Evolutionary conservation across 2,113 vertebrate genomes (phyloP).

Genomic region (Charina bottae): DNA sequence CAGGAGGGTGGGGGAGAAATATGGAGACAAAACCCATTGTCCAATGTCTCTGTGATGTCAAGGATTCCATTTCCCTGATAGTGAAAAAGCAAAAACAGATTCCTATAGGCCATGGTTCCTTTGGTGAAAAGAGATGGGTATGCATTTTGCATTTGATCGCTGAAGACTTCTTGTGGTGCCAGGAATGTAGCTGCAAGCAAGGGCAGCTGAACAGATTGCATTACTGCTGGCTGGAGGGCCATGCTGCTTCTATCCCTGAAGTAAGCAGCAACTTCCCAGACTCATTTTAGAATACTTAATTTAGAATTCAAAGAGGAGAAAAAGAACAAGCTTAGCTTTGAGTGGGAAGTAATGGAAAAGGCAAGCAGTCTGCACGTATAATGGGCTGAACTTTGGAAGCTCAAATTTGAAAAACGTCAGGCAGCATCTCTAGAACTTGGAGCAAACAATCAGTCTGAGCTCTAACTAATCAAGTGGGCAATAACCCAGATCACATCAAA

Average conservation of each 20-base stretch:
- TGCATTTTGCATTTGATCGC: not conserved
- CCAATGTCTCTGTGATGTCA: not conserved
- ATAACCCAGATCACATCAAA: not conserved
- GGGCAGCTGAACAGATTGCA: not conserved
- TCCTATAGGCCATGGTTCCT: not conserved
- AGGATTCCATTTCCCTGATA: not conserved
- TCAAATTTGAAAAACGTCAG: not conserved
- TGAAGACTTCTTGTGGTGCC: not conserved
- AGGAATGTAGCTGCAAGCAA: not conserved
- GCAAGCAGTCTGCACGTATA: not conserved
- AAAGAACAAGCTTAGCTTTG: not conserved
- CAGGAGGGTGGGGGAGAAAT: constrained; percentile 1
- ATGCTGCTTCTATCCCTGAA: not conserved
- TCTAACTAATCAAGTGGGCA: not conserved
- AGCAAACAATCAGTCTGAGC: not conserved
- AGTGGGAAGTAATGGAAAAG: not conserved
- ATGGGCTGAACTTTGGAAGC: not conserved
- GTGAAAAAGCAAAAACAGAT: not conserved
- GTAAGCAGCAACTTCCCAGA: not conserved
- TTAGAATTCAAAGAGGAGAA: not conserved
- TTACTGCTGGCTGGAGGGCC: not conserved
- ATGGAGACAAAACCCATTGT: not conserved
- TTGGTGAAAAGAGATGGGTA: not conserved
- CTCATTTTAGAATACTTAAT: not conserved
- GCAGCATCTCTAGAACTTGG: not conserved